Conservation (phyloP, 92 coral and sea anemone species). For the Desmophyllum pertusum region DNA sequence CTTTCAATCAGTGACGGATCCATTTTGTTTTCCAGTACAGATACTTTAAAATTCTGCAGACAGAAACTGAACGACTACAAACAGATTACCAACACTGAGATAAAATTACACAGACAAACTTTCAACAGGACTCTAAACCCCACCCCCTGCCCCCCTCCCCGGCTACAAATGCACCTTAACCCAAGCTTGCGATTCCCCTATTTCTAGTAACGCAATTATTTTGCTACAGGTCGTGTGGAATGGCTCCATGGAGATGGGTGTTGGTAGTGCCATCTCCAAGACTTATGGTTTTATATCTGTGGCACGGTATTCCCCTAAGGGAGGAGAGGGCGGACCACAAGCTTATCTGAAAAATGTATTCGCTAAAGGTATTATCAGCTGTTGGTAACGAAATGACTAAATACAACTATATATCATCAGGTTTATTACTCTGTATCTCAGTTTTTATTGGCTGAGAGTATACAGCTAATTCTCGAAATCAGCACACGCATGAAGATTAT, state of each 20-base stretch:
- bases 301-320: slow-evolving; percentile 85
- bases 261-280: slow-evolving; percentile 84
- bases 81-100: not conserved
- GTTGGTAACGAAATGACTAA: not conserved
- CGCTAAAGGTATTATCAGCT: slow-evolving; percentile 50
- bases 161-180: not conserved
- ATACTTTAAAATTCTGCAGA: not conserved
- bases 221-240: slow-evolving; percentile 86
- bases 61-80: not conserved
- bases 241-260: slow-evolving; percentile 79
- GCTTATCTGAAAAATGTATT: slow-evolving; percentile 71
- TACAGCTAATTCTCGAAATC: not conserved
- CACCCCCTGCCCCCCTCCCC: not conserved
- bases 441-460: not conserved
- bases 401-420: too few relatives aligned
- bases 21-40: not conserved
- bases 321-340: slow-evolving; percentile 62
- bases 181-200: not conserved
- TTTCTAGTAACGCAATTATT: not conserved
- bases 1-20: not conserved
- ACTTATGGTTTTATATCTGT: slow-evolving; percentile 81
- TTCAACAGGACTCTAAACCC: too few relatives aligned
- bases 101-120: too few relatives aligned
- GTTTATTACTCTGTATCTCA: too few relatives aligned
- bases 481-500: not conserved